Percentiles rank a stretch among this genome's conserved stretches.
Conservation (phyloP, 2,888 invertebrate genomes). For the Eristalis intricaria region DNA sequence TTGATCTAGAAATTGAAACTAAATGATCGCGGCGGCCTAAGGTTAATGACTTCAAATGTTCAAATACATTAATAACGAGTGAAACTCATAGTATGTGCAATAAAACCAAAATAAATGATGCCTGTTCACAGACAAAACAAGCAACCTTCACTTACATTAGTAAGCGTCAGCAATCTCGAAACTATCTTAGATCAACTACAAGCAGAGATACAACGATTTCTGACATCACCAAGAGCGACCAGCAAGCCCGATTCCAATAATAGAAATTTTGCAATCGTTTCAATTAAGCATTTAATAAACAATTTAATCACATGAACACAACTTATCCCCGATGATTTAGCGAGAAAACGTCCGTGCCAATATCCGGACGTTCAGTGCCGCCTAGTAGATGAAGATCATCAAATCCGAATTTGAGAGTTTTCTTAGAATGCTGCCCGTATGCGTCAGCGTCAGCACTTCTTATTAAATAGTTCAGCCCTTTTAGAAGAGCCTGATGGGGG, state of each 20-base stretch:
- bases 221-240: constrained; percentile 45
- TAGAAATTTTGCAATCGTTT: constrained; percentile 33
- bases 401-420: not conserved
- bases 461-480: not conserved
- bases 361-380: not conserved
- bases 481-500: not conserved
- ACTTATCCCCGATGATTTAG: constrained; percentile 13
- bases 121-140: not conserved
- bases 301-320: constrained; percentile 32
- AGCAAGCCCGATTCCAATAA: constrained; percentile 22
- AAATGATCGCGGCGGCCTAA: not conserved
- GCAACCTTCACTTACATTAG: not conserved
- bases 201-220: constrained; percentile 19
- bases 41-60: not conserved
- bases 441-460: not conserved
- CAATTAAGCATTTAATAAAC: constrained; percentile 50
- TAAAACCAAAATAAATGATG: not conserved
- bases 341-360: constrained; percentile 22
- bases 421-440: not conserved
- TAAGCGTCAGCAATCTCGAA: not conserved
- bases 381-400: not conserved
- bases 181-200: not conserved
- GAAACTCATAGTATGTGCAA: not conserved
- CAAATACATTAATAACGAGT: not conserved
- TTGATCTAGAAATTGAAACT: not conserved